These are phyloP conservation scores for Torymus tubicola DNA, from an alignment of 2,888 invertebrate genomes.

Conservation along the genomic window DNA sequence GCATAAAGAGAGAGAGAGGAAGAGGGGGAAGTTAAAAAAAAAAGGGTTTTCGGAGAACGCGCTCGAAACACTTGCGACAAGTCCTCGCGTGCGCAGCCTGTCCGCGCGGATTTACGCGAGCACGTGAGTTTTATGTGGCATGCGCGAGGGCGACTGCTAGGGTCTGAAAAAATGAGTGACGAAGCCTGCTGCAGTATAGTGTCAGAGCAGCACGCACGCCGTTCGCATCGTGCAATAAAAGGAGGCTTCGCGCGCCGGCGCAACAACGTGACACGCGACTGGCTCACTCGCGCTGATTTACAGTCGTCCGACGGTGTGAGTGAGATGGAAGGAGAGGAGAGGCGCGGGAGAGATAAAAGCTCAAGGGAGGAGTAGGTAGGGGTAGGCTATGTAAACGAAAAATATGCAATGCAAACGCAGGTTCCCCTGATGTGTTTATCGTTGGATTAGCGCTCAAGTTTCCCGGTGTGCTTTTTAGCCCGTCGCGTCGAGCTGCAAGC, in stretches of 20 bases:
- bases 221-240: slow-evolving; percentile 26
- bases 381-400: slow-evolving; percentile 50
- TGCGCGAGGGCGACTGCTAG: neutral
- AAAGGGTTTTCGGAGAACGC: slow-evolving; percentile 29
- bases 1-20: slow-evolving; percentile 23
- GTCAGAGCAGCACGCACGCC: neutral
- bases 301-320: slow-evolving; percentile 14
- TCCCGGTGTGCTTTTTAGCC: slow-evolving; percentile 46
- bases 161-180: slow-evolving; percentile 47
- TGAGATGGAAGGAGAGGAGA: slow-evolving; percentile 3
- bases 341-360: slow-evolving; percentile 12
- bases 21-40: neutral
- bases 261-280: slow-evolving; percentile 9
- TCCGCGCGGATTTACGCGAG: slow-evolving; percentile 31
- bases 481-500: slow-evolving; percentile 44
- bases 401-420: slow-evolving; percentile 57
- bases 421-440: slow-evolving; percentile 60
- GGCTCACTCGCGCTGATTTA: slow-evolving; percentile 37
- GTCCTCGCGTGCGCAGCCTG: slow-evolving; percentile 5
- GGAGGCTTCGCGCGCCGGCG: slow-evolving; percentile 19
- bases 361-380: slow-evolving; percentile 8
- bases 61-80: slow-evolving; percentile 46
- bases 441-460: slow-evolving; percentile 61
- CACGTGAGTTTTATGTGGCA: slow-evolving; percentile 31
- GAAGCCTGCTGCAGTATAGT: slow-evolving; percentile 6